Base-by-base conservation (phyloP, 64 coral and sea anemone species). In the Porites australiensis region DNA sequence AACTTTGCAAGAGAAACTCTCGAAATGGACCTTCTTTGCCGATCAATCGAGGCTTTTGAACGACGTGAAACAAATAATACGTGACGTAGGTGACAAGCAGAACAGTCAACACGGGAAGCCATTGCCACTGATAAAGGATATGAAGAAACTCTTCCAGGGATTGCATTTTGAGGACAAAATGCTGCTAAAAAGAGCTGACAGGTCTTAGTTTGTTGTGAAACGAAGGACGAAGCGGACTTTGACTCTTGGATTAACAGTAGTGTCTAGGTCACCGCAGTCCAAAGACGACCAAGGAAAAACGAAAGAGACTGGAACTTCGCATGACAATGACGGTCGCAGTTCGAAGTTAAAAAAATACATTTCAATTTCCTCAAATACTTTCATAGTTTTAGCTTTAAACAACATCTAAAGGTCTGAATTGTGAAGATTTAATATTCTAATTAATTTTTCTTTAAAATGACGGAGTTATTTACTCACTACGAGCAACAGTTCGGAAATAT, bases 401-500 rank as follows among this genome's bases (percentile, higher is more conserved):
- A 4, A 46, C 49, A 47, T 52, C 64, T 43, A 50, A 6, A 68
- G 52, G 7, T 8, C 9, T 46, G 2, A 52, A 50, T 23, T 66
- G 8, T 3, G 18, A 65, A 64, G 20, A 1, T 47, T 69, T 69
- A 52, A 60, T 51, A 68, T 52, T 51, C 47, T 19, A 46, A 63
- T 51, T 68, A 71, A 69, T 69, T 49, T 65, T 65, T 43, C 18
- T 75, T 88, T 74, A 91, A 8, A 74, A 98, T 98, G 96, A 92
- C 93, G 77, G 96, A 98, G 48, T 82, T 98, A 69, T 98, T 98
- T 77, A 95, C 73, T 57, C 89, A 98, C 86, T 95, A 98, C 14
- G 96, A 98, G 53, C 96, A 98, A 74, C 96, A 98, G 55, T 98
- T 98, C 21, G 96, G 93, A 19, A 98, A 86, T 89, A 20, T 98